Percentiles rank a stretch among this genome's conserved stretches.
These are phyloP conservation scores for Triplophysa tibetana DNA, from an alignment of 2,113 vertebrate genomes.

Conservation along the genomic window DNA sequence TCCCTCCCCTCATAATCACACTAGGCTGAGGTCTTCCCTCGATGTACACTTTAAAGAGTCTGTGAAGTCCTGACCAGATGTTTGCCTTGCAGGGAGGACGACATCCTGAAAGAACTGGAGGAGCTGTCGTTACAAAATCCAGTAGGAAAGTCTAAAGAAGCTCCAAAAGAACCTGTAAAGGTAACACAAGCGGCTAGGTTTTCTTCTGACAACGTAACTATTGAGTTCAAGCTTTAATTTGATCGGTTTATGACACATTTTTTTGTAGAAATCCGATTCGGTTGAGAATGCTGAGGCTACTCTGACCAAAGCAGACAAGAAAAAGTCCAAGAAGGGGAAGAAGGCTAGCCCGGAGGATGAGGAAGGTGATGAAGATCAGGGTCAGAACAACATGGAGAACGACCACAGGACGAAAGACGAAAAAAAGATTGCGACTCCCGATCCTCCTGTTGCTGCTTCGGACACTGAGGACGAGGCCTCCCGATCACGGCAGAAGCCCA, in stretches of 20 bases:
- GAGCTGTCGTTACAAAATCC: conserved; percentile 86
- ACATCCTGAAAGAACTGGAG: conserved; percentile 95
- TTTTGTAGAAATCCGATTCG: conserved; percentile 77
- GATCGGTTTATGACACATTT: background rate
- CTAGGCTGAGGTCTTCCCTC: too few relatives aligned
- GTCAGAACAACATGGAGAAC: conserved; percentile 60
- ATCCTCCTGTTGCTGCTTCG: conserved; percentile 62
- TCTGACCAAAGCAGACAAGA: conserved; percentile 86
- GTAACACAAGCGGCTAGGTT: background rate
- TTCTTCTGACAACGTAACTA: too few relatives aligned
- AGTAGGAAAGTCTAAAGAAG: conserved; percentile 79
- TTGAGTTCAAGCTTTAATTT: too few relatives aligned
- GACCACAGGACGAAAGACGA: conserved; percentile 73
- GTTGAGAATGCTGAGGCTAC: conserved; percentile 68
- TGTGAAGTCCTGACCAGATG: background rate
- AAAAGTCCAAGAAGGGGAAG: conserved; percentile 88
- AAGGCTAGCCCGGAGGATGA: conserved; percentile 80
- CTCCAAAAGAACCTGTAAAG: conserved; percentile 62
- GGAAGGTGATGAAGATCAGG: conserved; percentile 69
- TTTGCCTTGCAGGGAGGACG: conserved; percentile 86
- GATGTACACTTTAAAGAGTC: background rate
- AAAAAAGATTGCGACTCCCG: conserved; percentile 61
- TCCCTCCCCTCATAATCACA: background rate
- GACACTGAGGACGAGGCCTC: conserved; percentile 78
- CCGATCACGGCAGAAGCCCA: conserved; percentile 70